These are phyloP conservation scores for Ochropleura leucogaster DNA, from an alignment of 2,888 invertebrate species.

Conservation along the genomic window DNA sequence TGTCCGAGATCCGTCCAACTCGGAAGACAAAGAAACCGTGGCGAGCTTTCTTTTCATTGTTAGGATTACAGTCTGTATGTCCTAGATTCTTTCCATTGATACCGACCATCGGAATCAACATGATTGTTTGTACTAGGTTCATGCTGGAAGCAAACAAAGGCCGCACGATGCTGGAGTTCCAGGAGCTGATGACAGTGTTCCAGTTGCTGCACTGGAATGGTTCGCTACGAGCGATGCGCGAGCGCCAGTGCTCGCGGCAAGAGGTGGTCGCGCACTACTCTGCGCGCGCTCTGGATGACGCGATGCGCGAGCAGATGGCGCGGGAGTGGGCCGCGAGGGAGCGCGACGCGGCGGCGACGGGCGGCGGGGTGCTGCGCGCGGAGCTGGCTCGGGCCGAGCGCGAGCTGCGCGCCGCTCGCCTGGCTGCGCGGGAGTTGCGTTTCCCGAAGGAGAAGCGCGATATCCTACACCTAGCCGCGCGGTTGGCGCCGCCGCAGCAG, in stretches of 20 bases:
- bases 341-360: slow-evolving; percentile 78
- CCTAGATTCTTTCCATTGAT: slow-evolving; percentile 40
- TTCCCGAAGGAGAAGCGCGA: slow-evolving; percentile 99
- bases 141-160: slow-evolving; percentile 96
- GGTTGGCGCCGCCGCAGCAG: slow-evolving; percentile 91
- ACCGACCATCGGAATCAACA: slow-evolving; percentile 11
- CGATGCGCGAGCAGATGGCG: slow-evolving; percentile 99
- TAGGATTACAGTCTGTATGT: slow-evolving; percentile 28
- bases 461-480: slow-evolving; percentile 97
- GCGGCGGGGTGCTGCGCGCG: slow-evolving; percentile 92
- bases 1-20: slow-evolving; percentile 47
- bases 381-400: slow-evolving; percentile 96
- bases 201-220: slow-evolving; percentile 99
- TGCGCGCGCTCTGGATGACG: slow-evolving; percentile 97
- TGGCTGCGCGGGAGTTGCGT: slow-evolving; percentile 97
- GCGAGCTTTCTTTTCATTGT: slow-evolving; percentile 52
- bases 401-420: slow-evolving; percentile 95
- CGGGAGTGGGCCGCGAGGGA: slow-evolving; percentile 97
- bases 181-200: slow-evolving; percentile 99
- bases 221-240: slow-evolving; percentile 98
- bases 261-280: slow-evolving; percentile 97
- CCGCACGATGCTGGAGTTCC: slow-evolving; percentile 98
- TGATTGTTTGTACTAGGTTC: slow-evolving; percentile 86
- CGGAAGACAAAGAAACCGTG: slow-evolving; percentile 53
- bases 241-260: slow-evolving; percentile 97